Evolutionary conservation across 1,140 invertebrate genomes (phyloP).

Genomic region (Pantala flavescens): DNA sequence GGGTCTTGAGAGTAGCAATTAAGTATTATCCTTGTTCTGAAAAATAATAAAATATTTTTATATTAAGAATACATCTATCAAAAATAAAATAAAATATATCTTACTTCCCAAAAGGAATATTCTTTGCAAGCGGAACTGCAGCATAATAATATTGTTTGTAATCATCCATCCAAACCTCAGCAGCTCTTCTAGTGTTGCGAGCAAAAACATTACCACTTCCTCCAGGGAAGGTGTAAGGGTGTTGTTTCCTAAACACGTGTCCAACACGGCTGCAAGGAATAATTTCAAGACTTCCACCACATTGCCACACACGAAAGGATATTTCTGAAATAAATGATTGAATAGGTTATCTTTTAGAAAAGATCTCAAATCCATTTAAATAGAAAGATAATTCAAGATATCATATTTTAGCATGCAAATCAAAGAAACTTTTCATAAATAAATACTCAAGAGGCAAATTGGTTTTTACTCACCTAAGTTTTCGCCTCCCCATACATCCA

Average conservation of each 20-base stretch:
- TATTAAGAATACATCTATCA: no score
- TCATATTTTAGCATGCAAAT: neutral
- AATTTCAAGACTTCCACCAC: slow-evolving; percentile 87
- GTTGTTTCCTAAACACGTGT: slow-evolving; percentile 85
- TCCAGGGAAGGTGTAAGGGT: slow-evolving; percentile 91
- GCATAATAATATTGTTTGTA: slow-evolving; percentile 88
- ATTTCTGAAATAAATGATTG: slow-evolving; percentile 40
- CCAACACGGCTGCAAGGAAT: slow-evolving; percentile 87
- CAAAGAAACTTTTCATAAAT: neutral
- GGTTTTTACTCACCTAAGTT: slow-evolving; percentile 50
- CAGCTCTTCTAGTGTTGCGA: slow-evolving; percentile 72
- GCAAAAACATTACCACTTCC: slow-evolving; percentile 85
- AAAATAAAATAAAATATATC: slow-evolving; percentile 27
- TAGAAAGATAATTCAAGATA: neutral
- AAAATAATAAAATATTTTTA: no score
- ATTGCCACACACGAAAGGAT: slow-evolving; percentile 86
- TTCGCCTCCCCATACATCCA: slow-evolving; percentile 94
- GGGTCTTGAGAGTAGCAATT: no score
- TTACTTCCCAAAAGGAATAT: slow-evolving; percentile 82
- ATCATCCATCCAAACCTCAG: slow-evolving; percentile 95
- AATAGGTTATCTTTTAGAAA: neutral
- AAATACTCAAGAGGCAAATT: neutral
- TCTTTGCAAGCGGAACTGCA: slow-evolving; percentile 73
- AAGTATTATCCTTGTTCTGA: no score
- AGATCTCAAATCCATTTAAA: neutral